Conservation (phyloP, 2,113 vertebrate genomes). For the Cavia aperea region DNA sequence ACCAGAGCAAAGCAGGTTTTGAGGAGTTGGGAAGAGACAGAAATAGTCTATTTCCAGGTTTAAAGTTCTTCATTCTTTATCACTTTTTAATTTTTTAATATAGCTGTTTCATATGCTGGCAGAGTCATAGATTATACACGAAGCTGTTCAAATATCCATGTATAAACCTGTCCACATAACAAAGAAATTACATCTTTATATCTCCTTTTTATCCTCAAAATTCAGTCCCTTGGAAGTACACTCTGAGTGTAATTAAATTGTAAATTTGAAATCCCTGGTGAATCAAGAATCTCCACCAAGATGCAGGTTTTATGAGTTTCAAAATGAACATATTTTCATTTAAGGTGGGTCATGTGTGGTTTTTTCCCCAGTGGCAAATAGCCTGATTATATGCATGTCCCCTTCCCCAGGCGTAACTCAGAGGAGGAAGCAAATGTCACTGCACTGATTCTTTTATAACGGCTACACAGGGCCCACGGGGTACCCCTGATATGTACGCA, state of each 20-base stretch:
- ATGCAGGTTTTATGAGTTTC: constrained; percentile 50
- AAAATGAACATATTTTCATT: constrained; percentile 55
- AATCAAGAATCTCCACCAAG: constrained; percentile 44
- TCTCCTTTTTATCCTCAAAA: constrained; percentile 28
- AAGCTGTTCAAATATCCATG: neutral
- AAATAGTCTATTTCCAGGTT: constrained; percentile 7
- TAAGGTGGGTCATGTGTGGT: neutral
- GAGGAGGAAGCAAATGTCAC: constrained; percentile 1
- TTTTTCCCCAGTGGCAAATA: constrained; percentile 35
- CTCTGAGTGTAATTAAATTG: constrained; percentile 49
- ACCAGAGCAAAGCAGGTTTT: neutral
- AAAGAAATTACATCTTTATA: constrained; percentile 47
- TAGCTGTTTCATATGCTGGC: constrained; percentile 24
- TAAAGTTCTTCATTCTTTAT: neutral
- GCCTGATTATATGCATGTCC: constrained; percentile 33
- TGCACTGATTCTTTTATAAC: constrained; percentile 16
- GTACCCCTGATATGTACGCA: neutral
- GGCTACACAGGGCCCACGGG: neutral
- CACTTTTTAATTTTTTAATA: constrained; percentile 15
- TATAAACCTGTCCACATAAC: neutral
- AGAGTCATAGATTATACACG: neutral
- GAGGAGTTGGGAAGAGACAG: neutral
- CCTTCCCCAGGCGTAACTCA: neutral
- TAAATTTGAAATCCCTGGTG: constrained; percentile 56
- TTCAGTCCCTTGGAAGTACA: constrained; percentile 37